Percentiles rank a stretch among this genome's conserved stretches.
phyloP scores from a whole-genome alignment of 2,888 invertebrate species.

The Zaprionus bogoriensis region DNA sequence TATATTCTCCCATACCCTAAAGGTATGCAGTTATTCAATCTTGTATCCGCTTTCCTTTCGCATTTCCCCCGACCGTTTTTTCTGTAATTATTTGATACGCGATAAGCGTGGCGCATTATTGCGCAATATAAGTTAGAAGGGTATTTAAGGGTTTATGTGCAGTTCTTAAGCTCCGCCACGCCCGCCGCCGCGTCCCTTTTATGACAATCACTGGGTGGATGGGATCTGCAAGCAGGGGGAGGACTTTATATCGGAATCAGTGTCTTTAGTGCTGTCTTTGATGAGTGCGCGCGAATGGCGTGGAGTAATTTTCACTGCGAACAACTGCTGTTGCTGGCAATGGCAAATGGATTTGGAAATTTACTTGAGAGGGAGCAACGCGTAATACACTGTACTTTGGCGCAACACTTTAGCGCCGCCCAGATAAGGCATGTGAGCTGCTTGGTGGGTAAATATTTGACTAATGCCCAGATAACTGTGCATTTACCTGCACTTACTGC shows the following conservation, averaged over 20 bases:
- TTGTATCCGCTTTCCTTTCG: too few species aligned
- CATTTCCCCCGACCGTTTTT: conserved; percentile 1
- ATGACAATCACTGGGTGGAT: conserved; percentile 10
- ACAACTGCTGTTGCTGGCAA: conserved; percentile 27
- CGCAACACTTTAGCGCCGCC: neutral
- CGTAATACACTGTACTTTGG: too few species aligned
- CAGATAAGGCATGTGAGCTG: conserved; percentile 28
- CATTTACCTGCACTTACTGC: conserved; percentile 4
- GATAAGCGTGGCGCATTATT: conserved; percentile 55
- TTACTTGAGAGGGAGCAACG: neutral
- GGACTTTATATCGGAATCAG: conserved; percentile 34
- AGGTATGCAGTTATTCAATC: neutral
- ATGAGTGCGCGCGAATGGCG: conserved; percentile 33
- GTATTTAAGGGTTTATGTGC: conserved; percentile 38
- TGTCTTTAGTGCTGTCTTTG: conserved; percentile 40
- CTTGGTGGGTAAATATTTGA: conserved; percentile 39
- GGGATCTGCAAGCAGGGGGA: neutral
- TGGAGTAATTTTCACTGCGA: conserved; percentile 12
- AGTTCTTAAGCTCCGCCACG: conserved; percentile 1
- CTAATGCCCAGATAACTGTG: conserved; percentile 30
- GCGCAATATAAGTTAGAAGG: conserved; percentile 39
- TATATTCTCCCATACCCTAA: neutral
- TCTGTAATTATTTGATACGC: conserved; percentile 62
- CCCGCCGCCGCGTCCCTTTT: too few species aligned
- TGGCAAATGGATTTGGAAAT: conserved; percentile 23